Percentiles rank a stretch among this genome's conserved stretches.
Conservation (phyloP, 2,888 invertebrate species). For the Cosmia trapezina region DNA sequence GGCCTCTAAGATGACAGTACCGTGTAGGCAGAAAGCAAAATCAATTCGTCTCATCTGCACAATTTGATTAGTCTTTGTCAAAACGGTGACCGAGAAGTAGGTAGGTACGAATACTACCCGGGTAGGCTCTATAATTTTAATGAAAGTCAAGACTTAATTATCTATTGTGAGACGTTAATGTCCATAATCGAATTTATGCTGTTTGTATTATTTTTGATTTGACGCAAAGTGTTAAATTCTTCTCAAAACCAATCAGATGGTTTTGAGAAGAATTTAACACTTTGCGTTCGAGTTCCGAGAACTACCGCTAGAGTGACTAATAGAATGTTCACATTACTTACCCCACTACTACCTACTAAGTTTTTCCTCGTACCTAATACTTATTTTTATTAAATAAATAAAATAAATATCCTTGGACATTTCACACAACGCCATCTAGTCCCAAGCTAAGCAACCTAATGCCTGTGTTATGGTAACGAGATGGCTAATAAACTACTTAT, state of each 20-base stretch:
- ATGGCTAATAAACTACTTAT: too few species aligned
- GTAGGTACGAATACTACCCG: slow-evolving; percentile 46
- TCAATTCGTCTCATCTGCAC: slow-evolving; percentile 19
- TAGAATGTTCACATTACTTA: slow-evolving; percentile 10
- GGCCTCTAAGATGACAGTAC: slow-evolving; percentile 6
- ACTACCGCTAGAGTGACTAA: slow-evolving; percentile 25
- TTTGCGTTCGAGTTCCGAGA: slow-evolving; percentile 17
- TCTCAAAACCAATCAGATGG: slow-evolving; percentile 49
- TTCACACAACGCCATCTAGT: too few species aligned
- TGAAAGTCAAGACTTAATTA: slow-evolving; percentile 68
- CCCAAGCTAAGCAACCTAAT: too few species aligned
- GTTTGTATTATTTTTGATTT: slow-evolving; percentile 57
- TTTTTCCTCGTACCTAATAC: not conserved
- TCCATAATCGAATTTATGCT: slow-evolving; percentile 62
- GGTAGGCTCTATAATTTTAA: slow-evolving; percentile 65
- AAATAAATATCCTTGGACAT: too few species aligned
- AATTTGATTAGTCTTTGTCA: slow-evolving; percentile 22
- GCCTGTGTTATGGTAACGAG: too few species aligned
- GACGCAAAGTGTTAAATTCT: too few species aligned
- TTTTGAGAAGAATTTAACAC: slow-evolving; percentile 44
- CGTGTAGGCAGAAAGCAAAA: slow-evolving; percentile 36
- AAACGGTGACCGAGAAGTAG: slow-evolving; percentile 43
- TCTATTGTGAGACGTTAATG: slow-evolving; percentile 68
- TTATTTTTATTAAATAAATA: too few species aligned
- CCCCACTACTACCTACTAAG: not conserved